A percentile compares a stretch with the other conserved stretches of the same genome.
phyloP scores from a whole-genome alignment of 2,797 vertebrate species.

The Bryconaethiops microstoma region DNA sequence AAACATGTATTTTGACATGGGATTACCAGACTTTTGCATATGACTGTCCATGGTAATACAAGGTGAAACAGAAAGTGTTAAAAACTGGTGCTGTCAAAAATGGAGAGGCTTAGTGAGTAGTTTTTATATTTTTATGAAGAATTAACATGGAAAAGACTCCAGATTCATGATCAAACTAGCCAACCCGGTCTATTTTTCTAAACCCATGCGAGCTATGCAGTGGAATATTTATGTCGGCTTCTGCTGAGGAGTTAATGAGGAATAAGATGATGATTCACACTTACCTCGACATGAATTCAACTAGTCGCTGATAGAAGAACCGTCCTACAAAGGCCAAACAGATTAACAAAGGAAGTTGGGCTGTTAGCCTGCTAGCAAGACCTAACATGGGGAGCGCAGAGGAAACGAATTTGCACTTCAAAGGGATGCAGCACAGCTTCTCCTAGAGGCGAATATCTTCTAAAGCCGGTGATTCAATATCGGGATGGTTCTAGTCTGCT shows the following conservation, averaged over 20 bases:
- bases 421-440: constrained; percentile 6
- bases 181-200: neutral
- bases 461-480: constrained; percentile 29
- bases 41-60: too few relatives aligned
- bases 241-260: neutral
- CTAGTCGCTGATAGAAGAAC: constrained; percentile 96
- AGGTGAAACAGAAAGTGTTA: too few relatives aligned
- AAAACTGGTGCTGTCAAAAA: neutral
- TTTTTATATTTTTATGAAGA: neutral
- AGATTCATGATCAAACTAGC: neutral
- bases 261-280: constrained; percentile 2
- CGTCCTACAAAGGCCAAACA: constrained; percentile 73
- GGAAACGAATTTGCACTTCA: constrained; percentile 16
- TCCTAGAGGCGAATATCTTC: constrained; percentile 22
- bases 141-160: neutral
- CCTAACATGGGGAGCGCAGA: neutral
- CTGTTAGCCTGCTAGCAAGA: constrained; percentile 22
- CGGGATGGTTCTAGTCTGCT: constrained; percentile 8
- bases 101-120: neutral
- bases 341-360: neutral
- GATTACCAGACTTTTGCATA: too few relatives aligned
- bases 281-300: constrained; percentile 97
- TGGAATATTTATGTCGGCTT: neutral
- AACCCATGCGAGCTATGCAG: neutral
- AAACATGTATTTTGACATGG: too few relatives aligned